A percentile compares a stretch with the other conserved stretches of the same genome.
These are phyloP conservation scores for Urocolius indicus DNA, from an alignment of 2,113 vertebrate species.

Conservation along the genomic window DNA sequence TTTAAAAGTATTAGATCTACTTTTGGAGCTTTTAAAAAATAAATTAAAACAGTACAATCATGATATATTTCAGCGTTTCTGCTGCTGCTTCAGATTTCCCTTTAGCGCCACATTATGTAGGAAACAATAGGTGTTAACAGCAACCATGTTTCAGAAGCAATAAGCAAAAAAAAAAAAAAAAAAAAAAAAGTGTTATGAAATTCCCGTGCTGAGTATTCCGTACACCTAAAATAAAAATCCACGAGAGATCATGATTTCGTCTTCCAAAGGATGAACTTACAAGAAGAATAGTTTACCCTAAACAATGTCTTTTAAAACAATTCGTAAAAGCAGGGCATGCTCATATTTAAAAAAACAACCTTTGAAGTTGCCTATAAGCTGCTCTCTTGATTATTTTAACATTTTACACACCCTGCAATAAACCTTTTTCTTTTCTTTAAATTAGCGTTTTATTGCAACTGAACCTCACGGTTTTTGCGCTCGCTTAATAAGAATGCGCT, in stretches of 20 bases:
- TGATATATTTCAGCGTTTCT: neutral
- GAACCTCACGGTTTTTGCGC: slow-evolving; percentile 63
- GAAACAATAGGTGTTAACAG: neutral
- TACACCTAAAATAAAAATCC: neutral
- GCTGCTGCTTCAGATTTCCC: neutral
- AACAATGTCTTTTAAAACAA: neutral
- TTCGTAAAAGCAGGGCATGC: neutral
- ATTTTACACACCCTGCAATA: slow-evolving; percentile 77
- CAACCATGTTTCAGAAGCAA: neutral
- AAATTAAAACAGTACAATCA: neutral
- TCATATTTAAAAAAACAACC: neutral
- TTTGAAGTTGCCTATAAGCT: slow-evolving; percentile 61
- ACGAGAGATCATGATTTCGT: neutral
- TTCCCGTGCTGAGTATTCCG: accelerated
- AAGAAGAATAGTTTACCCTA: neutral
- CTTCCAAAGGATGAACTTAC: neutral
- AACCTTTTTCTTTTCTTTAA: slow-evolving; percentile 54
- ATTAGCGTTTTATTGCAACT: slow-evolving; percentile 80
- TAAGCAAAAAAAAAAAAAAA: neutral
- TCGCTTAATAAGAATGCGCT: slow-evolving; percentile 69
- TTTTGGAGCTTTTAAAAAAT: neutral
- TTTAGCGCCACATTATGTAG: neutral
- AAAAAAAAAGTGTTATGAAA: accelerated
- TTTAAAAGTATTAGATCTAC: neutral
- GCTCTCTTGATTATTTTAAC: slow-evolving; percentile 60